Percentiles rank a stretch among this genome's conserved stretches.
Evolutionary conservation across 2,113 vertebrate genomes (phyloP).

Genomic region (Turdus rufiventris): DNA sequence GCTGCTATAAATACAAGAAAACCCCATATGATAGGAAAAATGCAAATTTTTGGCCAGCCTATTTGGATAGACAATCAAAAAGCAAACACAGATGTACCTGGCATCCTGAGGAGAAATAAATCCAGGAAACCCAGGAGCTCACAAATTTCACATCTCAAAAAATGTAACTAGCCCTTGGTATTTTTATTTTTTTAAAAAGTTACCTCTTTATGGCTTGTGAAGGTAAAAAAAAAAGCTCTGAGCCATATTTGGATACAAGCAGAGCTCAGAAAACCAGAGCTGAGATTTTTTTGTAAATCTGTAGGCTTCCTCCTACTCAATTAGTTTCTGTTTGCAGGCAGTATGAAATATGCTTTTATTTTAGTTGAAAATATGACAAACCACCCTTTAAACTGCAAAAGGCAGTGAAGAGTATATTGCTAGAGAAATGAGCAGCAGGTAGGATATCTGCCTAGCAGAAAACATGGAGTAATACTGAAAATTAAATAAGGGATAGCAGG

Average conservation of each 20-base stretch:
- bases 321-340: conserved; percentile 5
- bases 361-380: not conserved
- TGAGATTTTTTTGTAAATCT: not conserved
- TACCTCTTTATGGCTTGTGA: not conserved
- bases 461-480: not conserved
- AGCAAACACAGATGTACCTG: not conserved
- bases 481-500: not conserved
- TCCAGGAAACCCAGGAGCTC: not conserved
- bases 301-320: conserved; percentile 6
- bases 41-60: not conserved
- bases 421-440: not conserved
- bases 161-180: not conserved
- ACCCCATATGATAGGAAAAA: not conserved
- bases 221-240: not conserved
- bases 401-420: not conserved
- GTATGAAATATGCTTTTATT: not conserved
- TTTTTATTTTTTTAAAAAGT: not conserved
- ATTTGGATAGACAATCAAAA: not conserved
- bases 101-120: not conserved
- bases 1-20: not conserved
- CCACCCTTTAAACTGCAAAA: not conserved
- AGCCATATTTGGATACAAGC: not conserved
- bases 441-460: not conserved
- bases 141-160: not conserved
- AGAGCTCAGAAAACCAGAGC: not conserved